phyloP scores from a whole-genome alignment of 2,797 vertebrate species.

The Pangasius macronema region DNA sequence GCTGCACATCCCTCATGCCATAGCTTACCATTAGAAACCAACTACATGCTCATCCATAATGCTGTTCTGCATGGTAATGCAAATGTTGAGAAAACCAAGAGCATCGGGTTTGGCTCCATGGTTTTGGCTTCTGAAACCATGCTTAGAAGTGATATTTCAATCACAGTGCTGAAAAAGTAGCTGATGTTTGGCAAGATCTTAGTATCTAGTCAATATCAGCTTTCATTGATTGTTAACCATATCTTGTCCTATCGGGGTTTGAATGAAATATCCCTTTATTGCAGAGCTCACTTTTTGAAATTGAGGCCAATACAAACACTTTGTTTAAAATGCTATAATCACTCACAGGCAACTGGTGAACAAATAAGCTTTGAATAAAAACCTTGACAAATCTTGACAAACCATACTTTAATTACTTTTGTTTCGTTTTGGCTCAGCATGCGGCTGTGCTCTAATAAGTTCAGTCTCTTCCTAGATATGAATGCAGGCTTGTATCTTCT shows the following conservation, averaged over 20 bases:
- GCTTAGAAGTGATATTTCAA: background rate
- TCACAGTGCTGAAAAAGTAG: constrained; percentile 4
- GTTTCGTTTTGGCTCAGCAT: constrained; percentile 45
- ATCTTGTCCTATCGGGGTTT: background rate
- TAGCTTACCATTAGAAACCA: constrained; percentile 39
- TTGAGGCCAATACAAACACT: constrained; percentile 31
- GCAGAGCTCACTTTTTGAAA: constrained; percentile 64
- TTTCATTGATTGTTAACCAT: constrained; percentile 48
- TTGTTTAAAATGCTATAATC: constrained; percentile 12
- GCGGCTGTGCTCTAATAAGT: constrained; percentile 35
- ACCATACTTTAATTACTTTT: constrained; percentile 1
- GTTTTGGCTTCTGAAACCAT: constrained; percentile 44
- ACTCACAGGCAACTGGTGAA: constrained; percentile 4
- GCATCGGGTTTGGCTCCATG: constrained; percentile 59
- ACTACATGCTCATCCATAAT: constrained; percentile 53
- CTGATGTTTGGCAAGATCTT: constrained; percentile 22
- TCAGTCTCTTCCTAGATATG: constrained; percentile 26
- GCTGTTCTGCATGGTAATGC: constrained; percentile 68
- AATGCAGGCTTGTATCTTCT: constrained; percentile 53
- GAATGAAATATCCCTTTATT: constrained; percentile 51
- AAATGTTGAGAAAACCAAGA: constrained; percentile 41
- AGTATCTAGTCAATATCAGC: constrained; percentile 13
- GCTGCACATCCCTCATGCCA: constrained; percentile 45
- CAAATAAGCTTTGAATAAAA: constrained; percentile 38
- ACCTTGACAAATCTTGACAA: constrained; percentile 60